Base-by-base conservation (phyloP, 2,888 invertebrate genomes). In the Sycophila texana region DNA sequence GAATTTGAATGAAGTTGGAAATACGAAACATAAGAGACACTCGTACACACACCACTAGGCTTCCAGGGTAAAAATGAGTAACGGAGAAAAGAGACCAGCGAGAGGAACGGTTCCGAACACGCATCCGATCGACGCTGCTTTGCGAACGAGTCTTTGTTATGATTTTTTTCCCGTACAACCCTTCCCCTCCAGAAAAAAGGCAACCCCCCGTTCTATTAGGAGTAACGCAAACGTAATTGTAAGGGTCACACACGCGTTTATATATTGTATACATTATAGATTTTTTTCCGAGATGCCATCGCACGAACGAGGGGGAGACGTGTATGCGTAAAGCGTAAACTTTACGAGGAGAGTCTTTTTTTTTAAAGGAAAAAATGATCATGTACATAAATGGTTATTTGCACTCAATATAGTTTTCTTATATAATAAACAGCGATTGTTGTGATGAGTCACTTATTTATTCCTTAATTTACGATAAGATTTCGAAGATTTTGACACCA, bases 271-370 rank as follows among this genome's bases (percentile, higher is more conserved):
- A 77, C 82, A 81, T 67, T 71, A 80, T 75, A 84, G 76, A 78
- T 65, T 76, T 81, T 53, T 84, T 84, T 84, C 84, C 84, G 84
- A 86, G 87, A 86, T 87, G 87, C 87, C 87, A 88, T 87, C 86
- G 83, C 84, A 83, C 83, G 84, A 84, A 84, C 74, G 79, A 39
- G 39, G 39, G 39, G 39, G 71, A 72, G 68, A 81, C 26, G 39
- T 79, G 65, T 74, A 58, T 65, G 65, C 58, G 65, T 66, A 58
- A 47, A 72, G 39, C 66, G 75, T 47, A n/a, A 30, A 39, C 39
- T 39, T 39, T 39, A n/a, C 14, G 53, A 53, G 53, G 22, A 78
- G 49, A 22, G 39, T 39, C 10, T 57, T 57, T 57, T 57, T 57
- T 57, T 18, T 39, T 10, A 10, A 39, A 1, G 10, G 7, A 39